These are phyloP conservation scores for Lagorchestes hirsutus DNA, from an alignment of 2,797 vertebrate genomes.

Conservation along the genomic window DNA sequence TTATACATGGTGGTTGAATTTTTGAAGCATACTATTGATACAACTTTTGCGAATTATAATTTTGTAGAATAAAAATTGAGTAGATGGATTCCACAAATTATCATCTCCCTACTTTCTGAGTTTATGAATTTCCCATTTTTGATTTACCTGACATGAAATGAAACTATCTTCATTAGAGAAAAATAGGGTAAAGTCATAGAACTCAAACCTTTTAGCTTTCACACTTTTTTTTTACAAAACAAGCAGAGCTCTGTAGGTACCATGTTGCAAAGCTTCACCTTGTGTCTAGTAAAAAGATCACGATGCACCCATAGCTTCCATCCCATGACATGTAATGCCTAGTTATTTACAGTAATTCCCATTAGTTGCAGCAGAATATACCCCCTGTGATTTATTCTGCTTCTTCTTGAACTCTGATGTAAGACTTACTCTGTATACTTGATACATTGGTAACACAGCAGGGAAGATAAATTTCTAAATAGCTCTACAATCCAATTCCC, in stretches of 20 bases:
- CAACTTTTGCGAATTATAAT: neutral
- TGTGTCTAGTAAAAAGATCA: constrained; percentile 36
- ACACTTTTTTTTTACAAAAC: constrained; percentile 59
- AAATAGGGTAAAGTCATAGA: constrained; percentile 75
- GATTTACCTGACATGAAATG: neutral
- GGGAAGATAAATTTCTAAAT: constrained; percentile 64
- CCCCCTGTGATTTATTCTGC: constrained; percentile 62
- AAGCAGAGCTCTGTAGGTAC: constrained; percentile 46
- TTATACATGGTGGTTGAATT: no score
- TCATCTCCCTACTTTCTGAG: constrained; percentile 15
- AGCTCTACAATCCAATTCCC: constrained; percentile 68
- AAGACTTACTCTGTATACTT: constrained; percentile 38
- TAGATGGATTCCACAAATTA: constrained; percentile 32
- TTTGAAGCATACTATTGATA: neutral
- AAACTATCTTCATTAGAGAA: constrained; percentile 66
- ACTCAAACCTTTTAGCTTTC: constrained; percentile 58
- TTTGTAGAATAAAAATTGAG: neutral
- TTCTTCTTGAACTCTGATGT: constrained; percentile 67
- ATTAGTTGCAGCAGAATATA: constrained; percentile 41
- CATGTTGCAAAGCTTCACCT: neutral
- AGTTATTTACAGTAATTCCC: constrained; percentile 47
- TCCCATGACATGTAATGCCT: constrained; percentile 34
- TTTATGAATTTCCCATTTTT: neutral
- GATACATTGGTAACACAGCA: constrained; percentile 66
- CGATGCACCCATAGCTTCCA: constrained; percentile 5